Percentiles rank a stretch among this genome's conserved stretches.
These are phyloP conservation scores for Leucoraja ocellata DNA, from an alignment of 2,797 vertebrate genomes.

Conservation along the genomic window DNA sequence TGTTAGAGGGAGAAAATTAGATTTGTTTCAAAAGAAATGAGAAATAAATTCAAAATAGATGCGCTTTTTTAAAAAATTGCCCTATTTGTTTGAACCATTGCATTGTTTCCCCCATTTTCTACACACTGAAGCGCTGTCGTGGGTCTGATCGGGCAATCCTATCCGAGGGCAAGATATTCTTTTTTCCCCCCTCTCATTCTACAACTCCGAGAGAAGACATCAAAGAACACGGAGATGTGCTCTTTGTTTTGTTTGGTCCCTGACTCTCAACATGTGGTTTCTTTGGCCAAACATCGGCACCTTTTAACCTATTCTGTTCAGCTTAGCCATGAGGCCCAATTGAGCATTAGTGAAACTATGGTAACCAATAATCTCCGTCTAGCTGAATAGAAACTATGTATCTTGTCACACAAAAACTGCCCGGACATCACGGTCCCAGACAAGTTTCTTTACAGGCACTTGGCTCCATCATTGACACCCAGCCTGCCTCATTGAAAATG, in stretches of 20 bases:
- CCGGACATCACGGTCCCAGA: constrained; percentile 77
- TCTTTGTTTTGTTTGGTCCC: constrained; percentile 84
- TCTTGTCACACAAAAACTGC: constrained; percentile 93
- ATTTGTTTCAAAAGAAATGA: constrained; percentile 38
- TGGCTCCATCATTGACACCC: constrained; percentile 74
- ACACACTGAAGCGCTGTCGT: constrained; percentile 64
- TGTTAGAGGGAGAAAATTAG: constrained; percentile 9
- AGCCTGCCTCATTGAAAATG: constrained; percentile 74
- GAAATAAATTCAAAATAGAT: constrained; percentile 37
- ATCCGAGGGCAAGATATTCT: constrained; percentile 59
- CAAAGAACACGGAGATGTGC: constrained; percentile 72
- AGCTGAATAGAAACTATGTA: constrained; percentile 99
- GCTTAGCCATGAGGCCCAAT: constrained; percentile 93
- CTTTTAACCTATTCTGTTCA: constrained; percentile 99
- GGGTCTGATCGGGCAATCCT: constrained; percentile 54
- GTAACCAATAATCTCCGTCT: constrained; percentile 98
- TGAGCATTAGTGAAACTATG: constrained; percentile 99
- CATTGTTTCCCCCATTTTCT: constrained; percentile 42
- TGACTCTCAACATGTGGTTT: constrained; percentile 99
- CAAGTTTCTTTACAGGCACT: constrained; percentile 85
- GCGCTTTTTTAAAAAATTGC: constrained; percentile 4
- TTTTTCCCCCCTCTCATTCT: constrained; percentile 60
- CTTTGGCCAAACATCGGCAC: constrained; percentile 89
- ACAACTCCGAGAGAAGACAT: constrained; percentile 72
- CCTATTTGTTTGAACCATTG: constrained; percentile 39